Evolutionary conservation across 2,113 vertebrate genomes (phyloP).

Genomic region (Indicator indicator): DNA sequence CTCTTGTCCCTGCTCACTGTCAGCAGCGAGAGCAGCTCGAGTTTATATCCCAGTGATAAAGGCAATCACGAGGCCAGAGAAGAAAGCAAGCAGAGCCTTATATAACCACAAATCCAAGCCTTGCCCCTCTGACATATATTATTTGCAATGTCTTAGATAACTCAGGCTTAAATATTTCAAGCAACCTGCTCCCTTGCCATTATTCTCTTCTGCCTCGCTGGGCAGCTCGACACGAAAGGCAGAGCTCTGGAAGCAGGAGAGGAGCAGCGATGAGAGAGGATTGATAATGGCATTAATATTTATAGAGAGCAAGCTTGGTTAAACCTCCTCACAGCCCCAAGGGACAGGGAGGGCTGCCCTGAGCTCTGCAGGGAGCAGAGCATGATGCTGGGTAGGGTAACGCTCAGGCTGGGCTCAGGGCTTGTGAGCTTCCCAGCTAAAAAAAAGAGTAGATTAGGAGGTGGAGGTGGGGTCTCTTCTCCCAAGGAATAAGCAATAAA

Average conservation of each 20-base stretch:
- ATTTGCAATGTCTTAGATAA: background rate
- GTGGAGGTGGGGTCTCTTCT: background rate
- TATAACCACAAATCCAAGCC: background rate
- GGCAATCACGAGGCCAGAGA: background rate
- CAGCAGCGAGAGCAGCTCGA: background rate
- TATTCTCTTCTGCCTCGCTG: slow-evolving; percentile 41
- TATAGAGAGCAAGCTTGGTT: background rate
- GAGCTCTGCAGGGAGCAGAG: background rate
- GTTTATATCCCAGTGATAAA: background rate
- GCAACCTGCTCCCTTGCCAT: background rate
- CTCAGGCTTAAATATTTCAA: slow-evolving; percentile 54
- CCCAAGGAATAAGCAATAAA: background rate
- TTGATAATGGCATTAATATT: slow-evolving; percentile 32
- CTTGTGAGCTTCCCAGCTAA: background rate
- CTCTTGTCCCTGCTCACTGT: background rate
- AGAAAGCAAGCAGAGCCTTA: background rate
- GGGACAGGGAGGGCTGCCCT: background rate
- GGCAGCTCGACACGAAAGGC: background rate
- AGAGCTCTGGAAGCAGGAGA: background rate
- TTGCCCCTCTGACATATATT: background rate
- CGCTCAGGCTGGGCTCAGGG: background rate
- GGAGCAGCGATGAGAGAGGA: background rate
- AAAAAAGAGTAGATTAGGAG: background rate
- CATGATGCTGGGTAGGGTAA: background rate
- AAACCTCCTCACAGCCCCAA: background rate